Conservation (phyloP, 2,797 vertebrate species). For the Atherinosoma microstoma region DNA sequence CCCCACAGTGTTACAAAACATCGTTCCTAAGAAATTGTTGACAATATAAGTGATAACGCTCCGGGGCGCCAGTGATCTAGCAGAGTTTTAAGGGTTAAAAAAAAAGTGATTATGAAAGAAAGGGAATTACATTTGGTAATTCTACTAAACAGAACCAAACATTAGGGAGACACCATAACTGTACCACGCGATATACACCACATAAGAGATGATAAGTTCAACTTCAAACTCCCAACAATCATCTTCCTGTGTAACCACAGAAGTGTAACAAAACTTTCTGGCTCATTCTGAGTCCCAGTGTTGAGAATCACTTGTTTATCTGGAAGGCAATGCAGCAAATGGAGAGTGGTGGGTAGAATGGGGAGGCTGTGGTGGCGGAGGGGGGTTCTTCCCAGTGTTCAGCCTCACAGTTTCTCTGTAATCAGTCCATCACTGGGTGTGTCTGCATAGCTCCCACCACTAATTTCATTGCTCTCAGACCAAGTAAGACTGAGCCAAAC, state of each 20-base stretch:
- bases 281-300: not conserved
- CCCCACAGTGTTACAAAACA: too few species aligned
- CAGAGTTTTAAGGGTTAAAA: not conserved
- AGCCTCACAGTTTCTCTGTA: slow-evolving; percentile 81
- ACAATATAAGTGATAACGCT: too few species aligned
- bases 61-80: too few species aligned
- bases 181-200: not conserved
- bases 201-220: slow-evolving; percentile 6
- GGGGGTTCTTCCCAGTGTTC: slow-evolving; percentile 64
- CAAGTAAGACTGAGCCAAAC: slow-evolving; percentile 72
- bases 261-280: slow-evolving; percentile 23
- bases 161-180: not conserved
- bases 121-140: not conserved
- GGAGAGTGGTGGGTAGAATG: slow-evolving; percentile 15
- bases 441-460: slow-evolving; percentile 81
- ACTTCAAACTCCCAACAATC: slow-evolving; percentile 19
- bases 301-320: slow-evolving; percentile 40
- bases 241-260: not conserved
- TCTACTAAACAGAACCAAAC: slow-evolving; percentile 8
- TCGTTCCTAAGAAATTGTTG: too few species aligned
- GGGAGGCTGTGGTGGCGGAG: slow-evolving; percentile 13
- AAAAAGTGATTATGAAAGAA: not conserved
- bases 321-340: slow-evolving; percentile 37
- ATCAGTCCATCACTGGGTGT: slow-evolving; percentile 87
- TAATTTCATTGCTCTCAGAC: slow-evolving; percentile 84